Base-by-base conservation (phyloP, 2,888 invertebrate species). In the Eristalis arbustorum region DNA sequence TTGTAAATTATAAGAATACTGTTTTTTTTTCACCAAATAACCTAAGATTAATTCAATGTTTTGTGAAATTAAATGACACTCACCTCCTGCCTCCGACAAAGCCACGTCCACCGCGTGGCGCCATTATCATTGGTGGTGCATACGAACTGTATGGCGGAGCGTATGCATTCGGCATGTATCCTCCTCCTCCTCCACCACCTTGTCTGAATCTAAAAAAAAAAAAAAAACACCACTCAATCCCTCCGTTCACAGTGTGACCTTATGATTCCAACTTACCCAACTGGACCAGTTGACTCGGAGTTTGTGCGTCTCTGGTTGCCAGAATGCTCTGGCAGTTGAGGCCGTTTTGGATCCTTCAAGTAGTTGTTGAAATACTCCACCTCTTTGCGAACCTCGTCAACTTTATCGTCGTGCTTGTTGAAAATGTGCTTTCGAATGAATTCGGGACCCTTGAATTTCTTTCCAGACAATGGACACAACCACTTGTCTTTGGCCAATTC, bases 281-380 rank as follows among this genome's bases (percentile, higher is more conserved):
- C 84, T 4, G 85, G 85, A 1, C 90, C 90, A 11, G 89, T 85
- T 1, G 92, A 89, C 23, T 92, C 92, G 1, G 91, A 89, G 63
- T 91, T 91, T 4, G 90, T 89, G 11, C 93, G 91, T 73, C 91
- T 91, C 2, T 89, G 89, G 62, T 88, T 90, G 37, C 95, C 94
- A 25, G 96, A 95, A 91, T 97, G 96, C 93, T 98, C 98, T 8
- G 98, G 97, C 89, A 98, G 94, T 93, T 98, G 97, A 10, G 99
- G 99, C 64, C 99, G 95, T 90, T 98, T 98, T 4, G 98, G 96
- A 94, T 99, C 99, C 89, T 96, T 95, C 90, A 97, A 93, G 93
- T 99, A 99, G 92, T 98, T 98, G 93, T 99, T 99, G 94, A 99
- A 99, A 93, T 98, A 99, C 90, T 98, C 95, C 77, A 98, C 99